A percentile compares a stretch with the other conserved stretches of the same genome.
Conservation (phyloP, 2,113 vertebrate species). For the Tichodroma muraria region DNA sequence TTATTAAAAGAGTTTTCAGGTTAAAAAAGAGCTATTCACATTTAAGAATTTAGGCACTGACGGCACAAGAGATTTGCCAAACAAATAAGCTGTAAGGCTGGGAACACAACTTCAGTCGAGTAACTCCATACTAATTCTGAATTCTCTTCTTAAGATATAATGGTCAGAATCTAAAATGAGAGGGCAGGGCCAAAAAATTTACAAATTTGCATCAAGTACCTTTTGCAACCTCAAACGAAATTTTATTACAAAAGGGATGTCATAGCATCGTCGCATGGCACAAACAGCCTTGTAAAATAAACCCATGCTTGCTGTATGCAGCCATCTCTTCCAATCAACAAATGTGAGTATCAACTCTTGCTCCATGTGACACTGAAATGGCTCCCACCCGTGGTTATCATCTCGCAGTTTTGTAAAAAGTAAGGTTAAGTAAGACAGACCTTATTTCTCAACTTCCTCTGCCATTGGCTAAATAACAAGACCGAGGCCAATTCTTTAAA, state of each 20-base stretch:
- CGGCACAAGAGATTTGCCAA: background rate
- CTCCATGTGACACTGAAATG: background rate
- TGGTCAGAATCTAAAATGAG: background rate
- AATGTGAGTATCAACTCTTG: background rate
- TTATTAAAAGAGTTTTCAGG: background rate
- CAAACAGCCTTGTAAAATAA: background rate
- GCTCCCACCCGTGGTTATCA: background rate
- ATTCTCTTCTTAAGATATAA: background rate
- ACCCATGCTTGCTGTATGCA: background rate
- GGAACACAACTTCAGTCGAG: conserved; percentile 5
- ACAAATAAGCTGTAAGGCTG: background rate
- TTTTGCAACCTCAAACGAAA: background rate
- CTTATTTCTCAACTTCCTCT: background rate
- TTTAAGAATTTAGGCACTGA: conserved; percentile 28
- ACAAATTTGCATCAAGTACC: background rate
- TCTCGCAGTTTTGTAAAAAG: background rate
- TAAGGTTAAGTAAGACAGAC: background rate
- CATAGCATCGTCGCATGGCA: background rate
- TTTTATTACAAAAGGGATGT: background rate
- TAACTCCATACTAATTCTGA: background rate
- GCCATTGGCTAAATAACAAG: background rate
- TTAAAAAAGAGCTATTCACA: conserved; percentile 32
- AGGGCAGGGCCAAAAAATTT: background rate
- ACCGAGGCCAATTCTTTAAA: background rate
- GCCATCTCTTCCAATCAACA: background rate